Evolutionary conservation across 2,113 vertebrate species (phyloP).

Genomic region (Benitochromis conjunctus): DNA sequence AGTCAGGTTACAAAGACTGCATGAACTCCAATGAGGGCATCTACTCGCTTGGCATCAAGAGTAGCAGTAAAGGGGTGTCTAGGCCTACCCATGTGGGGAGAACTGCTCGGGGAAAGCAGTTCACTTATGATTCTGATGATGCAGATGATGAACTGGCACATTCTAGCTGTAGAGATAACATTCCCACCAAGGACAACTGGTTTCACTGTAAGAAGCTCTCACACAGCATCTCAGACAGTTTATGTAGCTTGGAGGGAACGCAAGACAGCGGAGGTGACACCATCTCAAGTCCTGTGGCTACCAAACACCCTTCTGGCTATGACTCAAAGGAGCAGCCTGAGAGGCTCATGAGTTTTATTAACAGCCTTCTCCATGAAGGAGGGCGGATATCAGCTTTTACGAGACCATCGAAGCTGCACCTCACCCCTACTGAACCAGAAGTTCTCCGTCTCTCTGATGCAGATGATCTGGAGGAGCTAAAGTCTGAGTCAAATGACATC

Average conservation of each 20-base stretch:
- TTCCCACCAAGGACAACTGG: conserved; percentile 74
- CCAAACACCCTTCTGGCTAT: conserved; percentile 47
- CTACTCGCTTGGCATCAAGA: conserved; percentile 88
- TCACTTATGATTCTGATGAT: conserved; percentile 82
- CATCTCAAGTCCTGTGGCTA: conserved; percentile 14
- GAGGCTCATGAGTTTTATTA: conserved; percentile 78
- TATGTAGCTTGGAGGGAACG: conserved; percentile 80
- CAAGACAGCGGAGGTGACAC: conserved; percentile 46
- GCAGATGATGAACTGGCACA: conserved; percentile 77
- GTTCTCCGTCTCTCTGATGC: conserved; percentile 75
- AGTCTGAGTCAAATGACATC: conserved; percentile 74
- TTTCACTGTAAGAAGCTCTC: conserved; percentile 74
- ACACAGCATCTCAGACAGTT: conserved; percentile 85
- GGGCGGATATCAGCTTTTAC: conserved; percentile 58
- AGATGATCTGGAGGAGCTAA: conserved; percentile 78
- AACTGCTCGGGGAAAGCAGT: conserved; percentile 57
- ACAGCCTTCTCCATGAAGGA: conserved; percentile 73
- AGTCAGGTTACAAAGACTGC: conserved; percentile 88
- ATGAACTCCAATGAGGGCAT: conserved; percentile 97
- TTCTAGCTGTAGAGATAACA: conserved; percentile 59
- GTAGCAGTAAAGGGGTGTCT: conserved; percentile 59
- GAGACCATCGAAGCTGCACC: conserved; percentile 58
- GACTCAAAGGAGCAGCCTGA: conserved; percentile 80
- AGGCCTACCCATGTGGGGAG: conserved; percentile 63
- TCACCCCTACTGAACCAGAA: conserved; percentile 38